phyloP scores from a whole-genome alignment of 2,113 vertebrate species.

The Paradoxurus hermaphroditus region DNA sequence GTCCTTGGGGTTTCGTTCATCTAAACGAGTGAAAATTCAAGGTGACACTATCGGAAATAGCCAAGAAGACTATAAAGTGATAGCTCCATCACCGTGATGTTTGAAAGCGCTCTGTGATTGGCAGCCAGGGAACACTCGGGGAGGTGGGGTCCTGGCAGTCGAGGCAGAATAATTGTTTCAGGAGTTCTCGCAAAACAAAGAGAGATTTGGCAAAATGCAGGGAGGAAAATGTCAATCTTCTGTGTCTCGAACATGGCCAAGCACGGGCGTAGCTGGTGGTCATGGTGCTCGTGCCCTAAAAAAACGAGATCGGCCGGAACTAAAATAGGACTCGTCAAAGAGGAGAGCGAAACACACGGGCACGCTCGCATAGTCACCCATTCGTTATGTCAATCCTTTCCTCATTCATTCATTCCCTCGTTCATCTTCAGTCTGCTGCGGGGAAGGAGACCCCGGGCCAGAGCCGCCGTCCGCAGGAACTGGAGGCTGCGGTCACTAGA shows the following conservation, averaged over 20 bases:
- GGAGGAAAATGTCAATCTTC: neutral
- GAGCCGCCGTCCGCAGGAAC: neutral
- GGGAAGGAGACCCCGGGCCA: too few species aligned
- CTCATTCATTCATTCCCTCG: neutral
- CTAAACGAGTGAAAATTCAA: neutral
- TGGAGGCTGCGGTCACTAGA: neutral
- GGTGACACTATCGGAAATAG: neutral
- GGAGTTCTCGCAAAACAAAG: neutral
- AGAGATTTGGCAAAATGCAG: neutral
- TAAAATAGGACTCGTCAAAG: neutral
- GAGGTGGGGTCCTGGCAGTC: neutral
- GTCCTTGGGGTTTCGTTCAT: neutral
- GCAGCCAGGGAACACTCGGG: too few species aligned
- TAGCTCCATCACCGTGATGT: neutral
- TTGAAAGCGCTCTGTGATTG: neutral
- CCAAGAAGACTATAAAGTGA: neutral
- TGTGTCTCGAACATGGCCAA: neutral
- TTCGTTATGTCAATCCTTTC: neutral
- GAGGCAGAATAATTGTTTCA: neutral
- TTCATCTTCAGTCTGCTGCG: accelerated
- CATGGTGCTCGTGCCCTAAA: accelerated
- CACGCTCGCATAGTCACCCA: neutral
- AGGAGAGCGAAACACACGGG: too few species aligned
- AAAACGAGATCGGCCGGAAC: neutral
- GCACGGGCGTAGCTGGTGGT: accelerated